Base-by-base conservation (phyloP, 2,888 invertebrate genomes). In the Polymixis lichenea region DNA sequence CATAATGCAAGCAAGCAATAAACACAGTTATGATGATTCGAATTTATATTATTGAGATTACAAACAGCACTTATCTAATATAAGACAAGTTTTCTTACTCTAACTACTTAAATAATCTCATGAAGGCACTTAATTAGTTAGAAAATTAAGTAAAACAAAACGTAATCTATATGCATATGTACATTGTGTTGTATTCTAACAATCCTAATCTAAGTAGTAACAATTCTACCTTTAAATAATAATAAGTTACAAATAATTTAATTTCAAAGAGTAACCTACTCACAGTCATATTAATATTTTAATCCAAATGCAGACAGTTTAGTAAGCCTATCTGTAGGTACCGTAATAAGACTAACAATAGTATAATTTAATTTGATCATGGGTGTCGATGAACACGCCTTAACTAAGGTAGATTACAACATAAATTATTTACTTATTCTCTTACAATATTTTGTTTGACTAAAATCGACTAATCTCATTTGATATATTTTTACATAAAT, bases 41-140 rank as follows among this genome's bases (percentile, higher is more conserved):
- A 86, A 73, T 84, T 83, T 84, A 86, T 84, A 84, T 78, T 83
- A 74, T 84, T 88, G 89, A 91, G 90, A 91, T 91, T 89, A 88
- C 87, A 90, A 90, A 90, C 87, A 80, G 78, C 67, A 87, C 83
- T 82, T 86, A 83, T 78, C 72, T 85, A 78, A 73, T 81, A 80
- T 64, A 51, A 84, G 51, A 84, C 82, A 87, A 87, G 86, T 81
- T 87, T 82, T 78, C 84, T 87, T 85, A 78, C 58, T 62, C 74
- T 82, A 86, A 53, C 67, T 82, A 38, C 38, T 38, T 38, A 84
- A 82, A 84, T 84, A 88, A 89, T 86, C 88, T 88, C 89, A 85
- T 84, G 73, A 86, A 88, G 89, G 90, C 87, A 88, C 88, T 53
- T 70, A 70, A 73, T 49, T 69, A 72, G 58, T 76, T 60, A 65